Evolutionary conservation across 2,888 invertebrate genomes (phyloP).

Genomic region (Meghimatium bilineatum): DNA sequence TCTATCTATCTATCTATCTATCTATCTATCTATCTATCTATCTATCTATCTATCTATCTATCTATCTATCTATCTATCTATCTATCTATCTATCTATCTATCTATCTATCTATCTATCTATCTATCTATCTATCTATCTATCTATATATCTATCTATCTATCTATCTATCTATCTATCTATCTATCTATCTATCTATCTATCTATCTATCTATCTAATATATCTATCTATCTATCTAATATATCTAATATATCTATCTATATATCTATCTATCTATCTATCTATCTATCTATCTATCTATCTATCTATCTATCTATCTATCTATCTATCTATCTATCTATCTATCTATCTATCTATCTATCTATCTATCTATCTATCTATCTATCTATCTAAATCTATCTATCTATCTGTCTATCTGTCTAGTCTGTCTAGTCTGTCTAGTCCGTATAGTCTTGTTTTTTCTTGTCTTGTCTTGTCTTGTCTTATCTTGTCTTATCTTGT

Average conservation of each 20-base stretch:
- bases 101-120: not conserved
- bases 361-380: not conserved
- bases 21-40: not conserved
- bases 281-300: not conserved
- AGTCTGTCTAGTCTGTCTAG: too few species aligned
- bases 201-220: not conserved
- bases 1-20: not conserved
- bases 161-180: not conserved
- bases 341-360: not conserved
- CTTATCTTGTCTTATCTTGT: too few species aligned
- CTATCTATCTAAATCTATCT: not conserved
- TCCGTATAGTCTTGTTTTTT: too few species aligned
- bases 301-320: not conserved
- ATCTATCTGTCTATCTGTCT: not conserved
- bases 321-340: not conserved
- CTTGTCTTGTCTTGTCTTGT: too few species aligned
- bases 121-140: not conserved
- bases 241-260: not conserved
- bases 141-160: not conserved
- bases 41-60: slow-evolving; percentile 29
- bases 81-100: not conserved
- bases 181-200: not conserved
- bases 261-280: not conserved
- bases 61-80: slow-evolving; percentile 8
- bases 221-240: not conserved